Conservation (phyloP, 2,113 vertebrate species). For the Malurus elegans region DNA sequence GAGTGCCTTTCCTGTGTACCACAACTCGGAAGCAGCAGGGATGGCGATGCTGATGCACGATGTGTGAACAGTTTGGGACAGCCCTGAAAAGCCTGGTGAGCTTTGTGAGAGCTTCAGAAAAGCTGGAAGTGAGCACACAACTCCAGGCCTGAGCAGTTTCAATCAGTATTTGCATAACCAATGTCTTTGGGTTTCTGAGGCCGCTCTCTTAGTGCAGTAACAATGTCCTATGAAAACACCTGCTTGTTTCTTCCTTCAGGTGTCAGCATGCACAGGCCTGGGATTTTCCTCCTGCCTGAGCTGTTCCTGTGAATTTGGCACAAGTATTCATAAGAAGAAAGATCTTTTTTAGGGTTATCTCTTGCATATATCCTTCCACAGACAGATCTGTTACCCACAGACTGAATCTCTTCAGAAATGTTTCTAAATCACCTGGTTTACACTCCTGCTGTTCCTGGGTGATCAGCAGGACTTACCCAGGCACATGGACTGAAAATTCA, state of each 20-base stretch:
- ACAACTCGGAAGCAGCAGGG: not conserved
- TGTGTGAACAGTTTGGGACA: not conserved
- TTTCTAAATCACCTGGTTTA: slow-evolving; percentile 26
- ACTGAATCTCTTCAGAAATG: slow-evolving; percentile 35
- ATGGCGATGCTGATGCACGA: rapidly evolving
- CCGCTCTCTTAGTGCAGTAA: not conserved
- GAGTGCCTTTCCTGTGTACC: not conserved
- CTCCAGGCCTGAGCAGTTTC: not conserved
- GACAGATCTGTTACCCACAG: slow-evolving; percentile 14
- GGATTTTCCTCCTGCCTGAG: no score
- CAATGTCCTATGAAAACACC: slow-evolving; percentile 10
- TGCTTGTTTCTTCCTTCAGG: no score
- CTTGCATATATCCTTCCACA: not conserved
- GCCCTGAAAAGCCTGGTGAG: not conserved
- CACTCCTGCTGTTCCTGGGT: not conserved
- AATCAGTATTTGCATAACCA: not conserved
- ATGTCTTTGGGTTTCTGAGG: not conserved
- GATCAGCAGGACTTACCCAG: not conserved
- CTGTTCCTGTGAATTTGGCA: not conserved
- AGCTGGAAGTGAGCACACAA: not conserved
- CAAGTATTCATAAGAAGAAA: not conserved
- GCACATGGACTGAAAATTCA: not conserved
- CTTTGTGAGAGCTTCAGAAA: not conserved
- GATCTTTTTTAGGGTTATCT: not conserved
- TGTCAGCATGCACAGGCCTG: no score